Percentiles rank a stretch among this genome's conserved stretches.
Evolutionary conservation across 1,140 invertebrate genomes (phyloP).

Genomic region (Diplogasteroides magnus): DNA sequence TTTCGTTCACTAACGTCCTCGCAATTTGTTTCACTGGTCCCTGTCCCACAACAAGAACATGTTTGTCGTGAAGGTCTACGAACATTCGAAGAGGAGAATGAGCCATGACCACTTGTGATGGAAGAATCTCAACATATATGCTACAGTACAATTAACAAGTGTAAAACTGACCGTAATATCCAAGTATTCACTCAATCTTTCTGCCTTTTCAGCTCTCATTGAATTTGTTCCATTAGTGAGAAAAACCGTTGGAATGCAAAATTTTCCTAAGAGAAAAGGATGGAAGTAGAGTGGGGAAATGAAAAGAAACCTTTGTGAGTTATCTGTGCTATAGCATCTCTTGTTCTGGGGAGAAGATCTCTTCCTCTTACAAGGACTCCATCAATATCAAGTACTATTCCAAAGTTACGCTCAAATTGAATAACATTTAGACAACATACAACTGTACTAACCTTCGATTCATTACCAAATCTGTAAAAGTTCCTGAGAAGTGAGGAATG

Average conservation of each 20-base stretch:
- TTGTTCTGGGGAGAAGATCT: constrained; percentile 65
- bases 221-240: constrained; percentile 34
- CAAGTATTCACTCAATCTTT: constrained; percentile 24
- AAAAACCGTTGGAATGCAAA: constrained; percentile 26
- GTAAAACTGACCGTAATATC: constrained; percentile 26
- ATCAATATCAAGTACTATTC: constrained; percentile 69
- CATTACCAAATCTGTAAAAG: no score
- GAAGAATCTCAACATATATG: constrained; percentile 31
- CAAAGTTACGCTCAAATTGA: constrained; percentile 22
- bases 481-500: no score
- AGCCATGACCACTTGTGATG: constrained; percentile 68
- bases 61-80: constrained; percentile 65
- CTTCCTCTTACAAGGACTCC: constrained; percentile 68
- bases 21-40: constrained; percentile 67
- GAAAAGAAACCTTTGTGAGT: constrained; percentile 52
- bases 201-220: constrained; percentile 28
- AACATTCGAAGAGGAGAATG: constrained; percentile 69
- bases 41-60: constrained; percentile 68
- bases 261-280: not conserved
- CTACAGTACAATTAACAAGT: no score
- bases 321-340: constrained; percentile 62
- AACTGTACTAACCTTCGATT: no score
- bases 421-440: no score
- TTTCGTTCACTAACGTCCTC: constrained; percentile 50
- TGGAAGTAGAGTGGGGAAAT: not conserved